A percentile compares a stretch with the other conserved stretches of the same genome.
These are phyloP conservation scores for Drosophila jambulina DNA, from an alignment of 1,140 invertebrate genomes.

Conservation along the genomic window DNA sequence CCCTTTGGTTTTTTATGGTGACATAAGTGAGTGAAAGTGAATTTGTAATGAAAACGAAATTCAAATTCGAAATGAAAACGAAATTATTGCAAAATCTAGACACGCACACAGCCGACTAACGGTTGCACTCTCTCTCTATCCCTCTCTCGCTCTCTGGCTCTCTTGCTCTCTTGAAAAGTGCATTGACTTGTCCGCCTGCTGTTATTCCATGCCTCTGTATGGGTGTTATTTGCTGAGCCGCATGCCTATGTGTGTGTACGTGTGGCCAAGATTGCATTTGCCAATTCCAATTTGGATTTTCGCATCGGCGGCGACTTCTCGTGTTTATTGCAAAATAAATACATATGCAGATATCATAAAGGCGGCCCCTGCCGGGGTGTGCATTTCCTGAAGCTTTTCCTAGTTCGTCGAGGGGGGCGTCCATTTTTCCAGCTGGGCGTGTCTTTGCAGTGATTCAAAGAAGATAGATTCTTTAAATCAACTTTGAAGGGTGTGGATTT, in stretches of 20 bases:
- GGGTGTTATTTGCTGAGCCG: conserved; percentile 15
- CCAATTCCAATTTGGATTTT: conserved; percentile 62
- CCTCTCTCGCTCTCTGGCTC: conserved; percentile 1
- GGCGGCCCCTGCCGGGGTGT: conserved; percentile 3
- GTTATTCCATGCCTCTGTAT: conserved; percentile 15
- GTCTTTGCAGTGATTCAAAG: not conserved
- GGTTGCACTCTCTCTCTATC: conserved; percentile 14
- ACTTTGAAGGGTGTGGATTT: not conserved
- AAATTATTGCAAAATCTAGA: conserved; percentile 81
- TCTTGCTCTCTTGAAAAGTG: conserved; percentile 53
- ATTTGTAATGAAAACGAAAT: conserved; percentile 76
- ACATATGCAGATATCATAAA: conserved; percentile 43
- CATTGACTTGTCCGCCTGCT: conserved; percentile 57
- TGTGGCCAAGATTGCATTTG: conserved; percentile 62
- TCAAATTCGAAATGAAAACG: conserved; percentile 75
- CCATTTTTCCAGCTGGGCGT: not conserved
- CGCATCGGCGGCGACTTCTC: conserved; percentile 20
- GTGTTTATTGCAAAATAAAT: conserved; percentile 47
- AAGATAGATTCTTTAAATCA: not conserved
- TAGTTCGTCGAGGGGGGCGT: not conserved
- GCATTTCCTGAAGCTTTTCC: conserved; percentile 6
- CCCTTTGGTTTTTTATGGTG: conserved; percentile 54
- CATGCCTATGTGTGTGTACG: conserved; percentile 18
- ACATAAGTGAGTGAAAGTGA: conserved; percentile 83
- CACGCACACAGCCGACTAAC: conserved; percentile 57